A percentile compares a stretch with the other conserved stretches of the same genome.
Evolutionary conservation across 2,797 vertebrate species (phyloP).

Genomic region (Falco novaeseelandiae): DNA sequence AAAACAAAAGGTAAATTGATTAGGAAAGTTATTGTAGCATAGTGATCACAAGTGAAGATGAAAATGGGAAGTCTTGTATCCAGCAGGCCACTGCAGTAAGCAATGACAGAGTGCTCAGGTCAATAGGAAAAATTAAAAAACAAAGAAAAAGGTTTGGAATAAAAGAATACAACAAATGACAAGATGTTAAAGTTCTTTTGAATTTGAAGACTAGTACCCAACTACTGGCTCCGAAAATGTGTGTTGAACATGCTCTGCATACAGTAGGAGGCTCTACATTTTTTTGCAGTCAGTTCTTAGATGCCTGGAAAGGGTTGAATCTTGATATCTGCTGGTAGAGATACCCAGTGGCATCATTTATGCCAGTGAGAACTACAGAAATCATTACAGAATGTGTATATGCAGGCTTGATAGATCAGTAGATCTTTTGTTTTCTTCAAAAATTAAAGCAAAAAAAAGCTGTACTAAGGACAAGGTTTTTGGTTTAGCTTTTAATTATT

Average conservation of each 20-base stretch:
- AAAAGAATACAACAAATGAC: neutral
- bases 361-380: neutral
- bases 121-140: neutral
- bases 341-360: neutral
- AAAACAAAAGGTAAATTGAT: slow-evolving; percentile 22
- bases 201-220: neutral
- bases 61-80: neutral
- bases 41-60: neutral
- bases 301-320: neutral
- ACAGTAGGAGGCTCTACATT: neutral
- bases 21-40: neutral
- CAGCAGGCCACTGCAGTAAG: neutral
- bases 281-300: neutral
- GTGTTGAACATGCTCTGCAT: neutral
- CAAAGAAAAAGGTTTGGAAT: neutral
- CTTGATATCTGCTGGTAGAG: neutral
- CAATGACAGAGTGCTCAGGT: neutral
- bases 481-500: no score
- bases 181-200: neutral
- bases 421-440: neutral
- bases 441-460: neutral
- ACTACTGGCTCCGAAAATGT: neutral
- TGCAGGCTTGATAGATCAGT: neutral
- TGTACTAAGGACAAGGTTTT: neutral
- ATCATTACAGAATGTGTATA: neutral